These are phyloP conservation scores for Pelusios castaneus DNA, from an alignment of 2,113 vertebrate species.

Conservation along the genomic window DNA sequence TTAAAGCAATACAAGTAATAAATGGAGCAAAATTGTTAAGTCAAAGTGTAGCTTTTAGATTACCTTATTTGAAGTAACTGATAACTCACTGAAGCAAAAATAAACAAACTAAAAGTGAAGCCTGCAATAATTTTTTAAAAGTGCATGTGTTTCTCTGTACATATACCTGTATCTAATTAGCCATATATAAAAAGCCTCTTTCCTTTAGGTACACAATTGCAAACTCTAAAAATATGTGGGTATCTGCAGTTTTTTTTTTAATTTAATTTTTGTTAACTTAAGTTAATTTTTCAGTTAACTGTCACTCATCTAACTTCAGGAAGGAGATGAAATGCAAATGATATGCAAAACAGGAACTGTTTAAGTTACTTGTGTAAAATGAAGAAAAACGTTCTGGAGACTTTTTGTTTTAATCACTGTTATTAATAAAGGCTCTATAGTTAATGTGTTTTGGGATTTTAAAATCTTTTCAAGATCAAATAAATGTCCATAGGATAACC, in stretches of 20 bases:
- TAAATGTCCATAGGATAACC: background rate
- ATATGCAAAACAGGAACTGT: background rate
- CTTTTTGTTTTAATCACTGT: background rate
- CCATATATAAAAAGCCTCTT: background rate
- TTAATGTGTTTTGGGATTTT: background rate
- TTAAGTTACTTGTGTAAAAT: background rate
- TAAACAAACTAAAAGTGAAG: background rate
- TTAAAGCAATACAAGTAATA: background rate
- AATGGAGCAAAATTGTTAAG: background rate
- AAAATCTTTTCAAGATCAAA: constrained; percentile 8
- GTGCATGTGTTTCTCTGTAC: background rate
- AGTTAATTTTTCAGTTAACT: background rate
- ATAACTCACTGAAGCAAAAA: background rate
- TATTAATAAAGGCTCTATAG: background rate
- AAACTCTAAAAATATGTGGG: background rate
- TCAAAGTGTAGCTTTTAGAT: background rate
- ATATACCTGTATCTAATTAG: rapidly evolving
- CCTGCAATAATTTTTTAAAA: background rate
- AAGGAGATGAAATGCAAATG: constrained; percentile 2
- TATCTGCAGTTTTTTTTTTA: background rate
- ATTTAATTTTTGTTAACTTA: no score
- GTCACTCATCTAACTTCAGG: background rate
- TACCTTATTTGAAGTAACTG: background rate
- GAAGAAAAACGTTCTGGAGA: background rate
- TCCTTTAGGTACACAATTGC: rapidly evolving